Evolutionary conservation across 1,140 invertebrate genomes (phyloP).

Genomic region (Bombus picipes): DNA sequence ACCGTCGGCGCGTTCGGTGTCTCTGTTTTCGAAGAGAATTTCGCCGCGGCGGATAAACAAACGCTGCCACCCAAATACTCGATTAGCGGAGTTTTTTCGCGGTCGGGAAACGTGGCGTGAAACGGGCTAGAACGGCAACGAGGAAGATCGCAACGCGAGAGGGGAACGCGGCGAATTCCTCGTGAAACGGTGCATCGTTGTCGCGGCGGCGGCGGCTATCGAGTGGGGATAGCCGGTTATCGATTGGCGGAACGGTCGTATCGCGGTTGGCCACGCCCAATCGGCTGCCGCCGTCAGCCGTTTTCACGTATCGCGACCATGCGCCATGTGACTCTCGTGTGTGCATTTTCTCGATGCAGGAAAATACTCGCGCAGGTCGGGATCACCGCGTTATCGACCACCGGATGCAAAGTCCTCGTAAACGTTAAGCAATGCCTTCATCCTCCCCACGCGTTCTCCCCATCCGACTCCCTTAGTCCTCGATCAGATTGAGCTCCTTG

Average conservation of each 20-base stretch:
- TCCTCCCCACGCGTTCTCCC: constrained; percentile 22
- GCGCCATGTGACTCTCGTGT: constrained; percentile 65
- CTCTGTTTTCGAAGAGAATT: not conserved
- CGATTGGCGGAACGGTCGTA: constrained; percentile 76
- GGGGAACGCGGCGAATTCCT: constrained; percentile 55
- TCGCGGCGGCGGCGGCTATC: not conserved
- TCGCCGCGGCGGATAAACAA: constrained; percentile 47
- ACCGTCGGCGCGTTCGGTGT: not conserved
- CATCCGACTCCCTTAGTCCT: not conserved
- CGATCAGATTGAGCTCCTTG: not conserved
- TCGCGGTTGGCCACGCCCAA: constrained; percentile 74
- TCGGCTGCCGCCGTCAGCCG: constrained; percentile 30
- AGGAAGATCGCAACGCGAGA: constrained; percentile 22
- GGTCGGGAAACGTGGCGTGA: constrained; percentile 35
- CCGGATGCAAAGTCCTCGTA: constrained; percentile 68
- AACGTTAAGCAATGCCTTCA: constrained; percentile 71
- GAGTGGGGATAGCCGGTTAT: constrained; percentile 63
- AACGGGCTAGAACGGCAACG: constrained; percentile 7
- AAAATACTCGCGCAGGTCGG: constrained; percentile 68
- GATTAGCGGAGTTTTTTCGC: constrained; percentile 71
- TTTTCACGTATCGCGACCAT: constrained; percentile 51
- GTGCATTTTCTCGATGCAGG: constrained; percentile 53
- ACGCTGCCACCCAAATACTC: constrained; percentile 65
- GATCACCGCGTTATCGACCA: constrained; percentile 66
- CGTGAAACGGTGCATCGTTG: constrained; percentile 42